These are phyloP conservation scores for Paracanthobrama guichenoti DNA, from an alignment of 2,113 vertebrate species.

Conservation along the genomic window DNA sequence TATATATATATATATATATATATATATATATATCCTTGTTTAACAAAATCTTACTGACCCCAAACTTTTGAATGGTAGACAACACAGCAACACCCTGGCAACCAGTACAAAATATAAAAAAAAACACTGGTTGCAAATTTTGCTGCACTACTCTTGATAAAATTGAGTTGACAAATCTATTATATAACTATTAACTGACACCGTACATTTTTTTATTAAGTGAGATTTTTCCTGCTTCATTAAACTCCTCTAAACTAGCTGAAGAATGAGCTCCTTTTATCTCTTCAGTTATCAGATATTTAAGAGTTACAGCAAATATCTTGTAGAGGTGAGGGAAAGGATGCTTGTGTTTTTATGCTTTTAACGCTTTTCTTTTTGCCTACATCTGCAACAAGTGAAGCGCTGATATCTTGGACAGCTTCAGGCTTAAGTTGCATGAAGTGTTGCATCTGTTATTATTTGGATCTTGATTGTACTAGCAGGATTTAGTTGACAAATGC, in stretches of 20 bases:
- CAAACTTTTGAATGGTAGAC: neutral
- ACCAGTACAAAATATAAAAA: neutral
- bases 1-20: too few relatives aligned
- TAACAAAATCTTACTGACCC: neutral
- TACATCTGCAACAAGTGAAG: neutral
- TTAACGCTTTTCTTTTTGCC: neutral
- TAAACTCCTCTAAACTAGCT: neutral
- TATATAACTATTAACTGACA: neutral
- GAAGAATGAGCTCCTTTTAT: neutral
- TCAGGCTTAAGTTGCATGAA: neutral
- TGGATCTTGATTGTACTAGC: neutral
- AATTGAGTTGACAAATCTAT: neutral
- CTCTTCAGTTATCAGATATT: neutral
- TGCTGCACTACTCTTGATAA: neutral
- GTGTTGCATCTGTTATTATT: neutral
- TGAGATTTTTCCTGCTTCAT: neutral
- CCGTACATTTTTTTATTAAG: neutral
- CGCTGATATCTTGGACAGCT: neutral
- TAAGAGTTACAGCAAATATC: neutral
- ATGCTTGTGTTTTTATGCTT: neutral
- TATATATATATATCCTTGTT: too few relatives aligned
- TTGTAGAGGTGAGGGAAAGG: neutral
- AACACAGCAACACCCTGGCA: neutral
- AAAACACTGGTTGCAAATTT: neutral
- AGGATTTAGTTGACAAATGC: constrained; percentile 1